Base-by-base conservation (phyloP, 2,888 invertebrate genomes). In the Eulithis prunata region DNA sequence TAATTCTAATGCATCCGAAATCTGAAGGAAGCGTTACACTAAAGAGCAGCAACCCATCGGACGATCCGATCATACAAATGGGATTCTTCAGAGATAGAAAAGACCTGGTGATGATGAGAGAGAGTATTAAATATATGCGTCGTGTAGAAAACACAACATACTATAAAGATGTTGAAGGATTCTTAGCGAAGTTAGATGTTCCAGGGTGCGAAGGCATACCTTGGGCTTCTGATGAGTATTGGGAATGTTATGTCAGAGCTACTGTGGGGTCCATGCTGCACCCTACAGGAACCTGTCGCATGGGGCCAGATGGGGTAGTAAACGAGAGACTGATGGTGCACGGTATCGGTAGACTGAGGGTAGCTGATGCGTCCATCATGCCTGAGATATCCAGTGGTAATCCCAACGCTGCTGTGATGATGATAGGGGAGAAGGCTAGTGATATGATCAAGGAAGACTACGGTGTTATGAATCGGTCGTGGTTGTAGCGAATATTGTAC, bases 211-310 rank as follows among this genome's bases (percentile, higher is more conserved):
- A 89, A 7, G 76, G 86, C 1, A 75, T 89, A 4, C 69, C 75
- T 0, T 94, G 94, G 77, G 94, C 89, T 21, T 88, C 93, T 0
- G 94, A 95, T 78, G 85, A 85, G 0, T 96, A 96, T 75, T 95
- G 95, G 94, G 88, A 89, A 52, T 96, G 96, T 76, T 94, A 94
- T 75, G 90, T 93, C 0, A 88, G 92, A 47, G 93, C 93, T 68
- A 85, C 94, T 14, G 93, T 94, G 0, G 86, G 92, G 38, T 94
- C 95, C 8, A 86, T 96, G 60, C 94, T 94, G 66, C 96, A 96
- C 79, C 94, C 94, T 43, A 94, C 93, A 0, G 93, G 94, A 0
- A 88, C 91, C 1, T 91, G 91, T 62, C 80, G 82, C 3, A 91
- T 92, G 90, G 90, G 89, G 0, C 68, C 68, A 0, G 47, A 79